Evolutionary conservation across 2,888 invertebrate species (phyloP).

Genomic region (Brachypalpus laphriformis): DNA sequence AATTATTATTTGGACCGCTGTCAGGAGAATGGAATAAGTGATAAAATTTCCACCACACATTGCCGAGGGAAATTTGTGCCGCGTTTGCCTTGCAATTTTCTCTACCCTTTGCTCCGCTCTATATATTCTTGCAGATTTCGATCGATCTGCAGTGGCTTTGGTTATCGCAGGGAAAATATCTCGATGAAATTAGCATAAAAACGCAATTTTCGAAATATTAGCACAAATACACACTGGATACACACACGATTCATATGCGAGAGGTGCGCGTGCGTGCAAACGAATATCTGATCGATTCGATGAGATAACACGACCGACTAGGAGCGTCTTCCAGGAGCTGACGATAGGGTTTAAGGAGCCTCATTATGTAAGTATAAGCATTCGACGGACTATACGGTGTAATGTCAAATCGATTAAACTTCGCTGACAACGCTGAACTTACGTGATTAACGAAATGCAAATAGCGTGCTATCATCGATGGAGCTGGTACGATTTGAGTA

Average conservation of each 20-base stretch:
- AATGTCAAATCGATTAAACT: constrained; percentile 70
- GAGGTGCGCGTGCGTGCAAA: constrained; percentile 69
- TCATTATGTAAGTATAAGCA: constrained; percentile 57
- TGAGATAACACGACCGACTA: constrained; percentile 55
- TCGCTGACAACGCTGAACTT: constrained; percentile 56
- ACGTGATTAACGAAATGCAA: constrained; percentile 71
- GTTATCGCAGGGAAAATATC: constrained; percentile 67
- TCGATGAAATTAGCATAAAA: constrained; percentile 81
- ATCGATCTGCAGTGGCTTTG: constrained; percentile 61
- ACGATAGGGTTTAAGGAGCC: constrained; percentile 29
- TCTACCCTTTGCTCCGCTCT: not conserved
- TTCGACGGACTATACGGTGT: constrained; percentile 36
- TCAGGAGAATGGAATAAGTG: constrained; percentile 66
- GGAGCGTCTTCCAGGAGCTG: constrained; percentile 52
- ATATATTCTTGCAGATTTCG: constrained; percentile 41
- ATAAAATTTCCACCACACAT: constrained; percentile 68
- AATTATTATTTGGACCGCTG: constrained; percentile 74
- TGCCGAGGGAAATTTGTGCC: constrained; percentile 60
- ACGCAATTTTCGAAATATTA: constrained; percentile 81
- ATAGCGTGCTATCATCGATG: constrained; percentile 61
- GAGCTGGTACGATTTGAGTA: constrained; percentile 24
- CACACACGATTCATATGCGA: constrained; percentile 28
- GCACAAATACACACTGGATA: constrained; percentile 53
- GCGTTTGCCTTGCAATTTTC: constrained; percentile 21
- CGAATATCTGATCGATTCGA: constrained; percentile 61